A percentile compares a stretch with the other conserved stretches of the same genome.
Conservation (phyloP, 2,113 vertebrate species). For the Lepisosteus oculatus region DNA sequence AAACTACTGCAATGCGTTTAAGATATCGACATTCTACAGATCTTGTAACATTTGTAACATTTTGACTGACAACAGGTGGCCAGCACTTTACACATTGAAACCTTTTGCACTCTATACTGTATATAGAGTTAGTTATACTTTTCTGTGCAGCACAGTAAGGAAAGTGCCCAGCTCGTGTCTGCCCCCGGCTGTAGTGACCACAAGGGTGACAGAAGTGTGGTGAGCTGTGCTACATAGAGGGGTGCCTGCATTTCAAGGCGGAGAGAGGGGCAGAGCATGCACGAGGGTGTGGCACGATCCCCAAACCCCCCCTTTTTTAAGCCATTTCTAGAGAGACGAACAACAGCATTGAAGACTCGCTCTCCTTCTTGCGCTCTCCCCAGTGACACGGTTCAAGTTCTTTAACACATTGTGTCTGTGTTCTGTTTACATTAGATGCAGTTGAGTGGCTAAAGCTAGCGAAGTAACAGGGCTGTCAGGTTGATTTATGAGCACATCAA, state of each 20-base stretch:
- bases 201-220: too few relatives aligned
- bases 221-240: neutral
- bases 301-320: constrained; percentile 20
- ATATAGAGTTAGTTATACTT: neutral
- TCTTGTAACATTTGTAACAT: too few relatives aligned
- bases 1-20: too few relatives aligned
- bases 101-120: too few relatives aligned
- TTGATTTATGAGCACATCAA: constrained; percentile 98
- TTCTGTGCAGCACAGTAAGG: too few relatives aligned
- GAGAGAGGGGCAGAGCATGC: neutral
- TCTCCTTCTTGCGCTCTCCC: constrained; percentile 44
- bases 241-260: neutral
- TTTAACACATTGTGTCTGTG: constrained; percentile 63
- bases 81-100: too few relatives aligned
- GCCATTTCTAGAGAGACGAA: constrained; percentile 15
- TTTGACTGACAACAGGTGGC: too few relatives aligned
- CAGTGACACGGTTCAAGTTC: constrained; percentile 66
- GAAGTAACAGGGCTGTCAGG: constrained; percentile 84
- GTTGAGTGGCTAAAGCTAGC: constrained; percentile 83
- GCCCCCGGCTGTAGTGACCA: too few relatives aligned
- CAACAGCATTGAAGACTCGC: constrained; percentile 20
- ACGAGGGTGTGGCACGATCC: constrained; percentile 7
- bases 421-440: constrained; percentile 82
- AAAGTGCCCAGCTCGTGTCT: too few relatives aligned
- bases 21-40: too few relatives aligned